Evolutionary conservation across 2,888 invertebrate genomes (phyloP), one percentile per base, ranked within the genome.

Genomic region (Cremastobaeus sp.): DNA sequence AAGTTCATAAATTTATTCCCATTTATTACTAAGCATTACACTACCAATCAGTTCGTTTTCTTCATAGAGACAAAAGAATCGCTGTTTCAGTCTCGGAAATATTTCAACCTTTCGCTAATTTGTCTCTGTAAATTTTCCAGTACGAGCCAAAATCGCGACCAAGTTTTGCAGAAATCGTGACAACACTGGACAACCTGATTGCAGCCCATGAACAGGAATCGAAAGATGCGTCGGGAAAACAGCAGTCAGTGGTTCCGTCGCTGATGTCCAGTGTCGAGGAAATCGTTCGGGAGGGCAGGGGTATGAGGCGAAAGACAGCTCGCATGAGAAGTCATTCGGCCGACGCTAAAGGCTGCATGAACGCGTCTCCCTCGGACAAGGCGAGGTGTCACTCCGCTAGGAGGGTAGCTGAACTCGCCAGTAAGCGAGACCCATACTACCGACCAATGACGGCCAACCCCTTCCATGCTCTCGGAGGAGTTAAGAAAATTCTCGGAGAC

Each of bases 101-200:
- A n/a, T n/a, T n/a, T n/a, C n/a, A n/a, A n/a, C n/a, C n/a, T n/a
- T n/a, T n/a, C n/a, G n/a, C n/a, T n/a, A n/a, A n/a, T n/a, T n/a
- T n/a, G n/a, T n/a, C n/a, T n/a, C n/a, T n/a, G n/a, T n/a, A n/a
- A n/a, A 9, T 5, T 59, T 88, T 89, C 0, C 89, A 96, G 96
- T 95, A 95, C 88, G 96, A 97, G 87, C 93, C 96, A 18, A 94
- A 93, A 86, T 95, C 93, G 86, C 92, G 97, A 80, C 97, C 97
- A 69, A 92, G 94, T 80, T 97, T 97, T 89, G 90, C 91, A 35
- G 96, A 96, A 87, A 93, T 95, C 85, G 92, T 92, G 80, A 90
- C 90, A 80, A 92, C 83, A 8, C 83, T 91, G 69, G 89, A 90
- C 59, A 80, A 77, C 6, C 89, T 92, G 84, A 92, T 92, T 79